Evolutionary conservation across 2,113 vertebrate genomes (phyloP).

Genomic region (Opisthocomus hoazin): DNA sequence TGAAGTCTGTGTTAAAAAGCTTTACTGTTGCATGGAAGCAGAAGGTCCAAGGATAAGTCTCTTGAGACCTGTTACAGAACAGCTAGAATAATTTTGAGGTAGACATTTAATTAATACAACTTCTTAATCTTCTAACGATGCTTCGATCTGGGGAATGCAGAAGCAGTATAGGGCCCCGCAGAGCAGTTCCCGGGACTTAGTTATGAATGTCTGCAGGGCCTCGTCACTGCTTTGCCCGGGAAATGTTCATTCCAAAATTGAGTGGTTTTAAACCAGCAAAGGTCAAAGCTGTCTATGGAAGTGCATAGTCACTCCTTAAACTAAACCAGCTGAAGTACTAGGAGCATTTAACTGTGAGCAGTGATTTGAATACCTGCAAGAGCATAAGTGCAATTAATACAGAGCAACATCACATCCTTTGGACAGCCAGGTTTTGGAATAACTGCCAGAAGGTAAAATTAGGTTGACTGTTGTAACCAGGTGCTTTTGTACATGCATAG

Average conservation of each 20-base stretch:
- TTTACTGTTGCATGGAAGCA: background rate
- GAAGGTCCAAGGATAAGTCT: background rate
- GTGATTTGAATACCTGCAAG: background rate
- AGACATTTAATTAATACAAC: background rate
- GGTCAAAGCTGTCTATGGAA: background rate
- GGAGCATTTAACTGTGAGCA: background rate
- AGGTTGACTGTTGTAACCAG: background rate
- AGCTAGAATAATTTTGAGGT: background rate
- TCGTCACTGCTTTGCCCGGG: background rate
- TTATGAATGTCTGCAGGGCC: background rate
- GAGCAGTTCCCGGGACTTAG: background rate
- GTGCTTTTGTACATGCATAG: background rate
- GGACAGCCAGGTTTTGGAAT: background rate
- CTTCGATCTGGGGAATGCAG: constrained; percentile 7
- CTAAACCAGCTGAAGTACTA: background rate
- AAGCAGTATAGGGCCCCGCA: background rate
- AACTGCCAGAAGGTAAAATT: background rate
- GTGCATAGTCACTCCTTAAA: background rate
- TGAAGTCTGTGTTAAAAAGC: background rate
- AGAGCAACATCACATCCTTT: background rate
- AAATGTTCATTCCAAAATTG: background rate
- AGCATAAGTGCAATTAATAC: background rate
- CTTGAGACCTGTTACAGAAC: background rate
- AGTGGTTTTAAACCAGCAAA: background rate
- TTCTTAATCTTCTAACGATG: background rate